Base-by-base conservation (phyloP, 2,113 vertebrate species). In the Pycnonotus jocosus region DNA sequence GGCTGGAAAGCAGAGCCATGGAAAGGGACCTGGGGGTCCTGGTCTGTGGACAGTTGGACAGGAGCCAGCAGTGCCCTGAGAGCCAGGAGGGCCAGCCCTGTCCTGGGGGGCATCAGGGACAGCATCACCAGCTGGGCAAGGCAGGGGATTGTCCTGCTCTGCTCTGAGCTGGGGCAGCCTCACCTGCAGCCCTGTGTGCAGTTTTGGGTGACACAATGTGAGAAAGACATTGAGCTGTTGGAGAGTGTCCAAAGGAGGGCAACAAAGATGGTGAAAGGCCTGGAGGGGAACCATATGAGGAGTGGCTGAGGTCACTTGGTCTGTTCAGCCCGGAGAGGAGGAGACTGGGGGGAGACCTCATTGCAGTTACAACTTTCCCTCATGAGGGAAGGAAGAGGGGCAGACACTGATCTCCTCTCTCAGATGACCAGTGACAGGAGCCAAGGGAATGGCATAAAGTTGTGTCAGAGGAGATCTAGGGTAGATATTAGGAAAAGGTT, bases 1-100 rank as follows among this genome's bases (percentile, higher is more conserved):
- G 0, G 19, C 1, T 23, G 82, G 31, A 37, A 6, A 58, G 27
- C 37, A 68, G 37, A 0, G 2, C 8, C 7, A 6, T 2, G 3
- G 18, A 30, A 74, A 65, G 15, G 18, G 3, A 8, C 27, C 27
- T 37, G 44, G 31, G 6, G 6, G 3, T 4, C 25, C 37, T 58
- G 71, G 35, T 37, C 37, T 0, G 0, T 11, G 44, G 2, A 1
- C 3, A 68, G 27, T 1, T 58, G 82, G 30, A 48, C 24, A 31
- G 0, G 8, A 57, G 24, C 6, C 70, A 74, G 51, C 10, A 35
- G 60, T 40, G 60, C 2, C 70, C 60, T 65, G 70, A 12, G 9
- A 65, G 50, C 35, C 35, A 20, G 42, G 50, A 56, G 42, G 30
- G 35, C 6, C n/a, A 56, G 1, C 24, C 50, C 40, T 73, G 81